These are phyloP conservation scores for Biston stratarius DNA, from an alignment of 2,888 invertebrate species.

Conservation along the genomic window DNA sequence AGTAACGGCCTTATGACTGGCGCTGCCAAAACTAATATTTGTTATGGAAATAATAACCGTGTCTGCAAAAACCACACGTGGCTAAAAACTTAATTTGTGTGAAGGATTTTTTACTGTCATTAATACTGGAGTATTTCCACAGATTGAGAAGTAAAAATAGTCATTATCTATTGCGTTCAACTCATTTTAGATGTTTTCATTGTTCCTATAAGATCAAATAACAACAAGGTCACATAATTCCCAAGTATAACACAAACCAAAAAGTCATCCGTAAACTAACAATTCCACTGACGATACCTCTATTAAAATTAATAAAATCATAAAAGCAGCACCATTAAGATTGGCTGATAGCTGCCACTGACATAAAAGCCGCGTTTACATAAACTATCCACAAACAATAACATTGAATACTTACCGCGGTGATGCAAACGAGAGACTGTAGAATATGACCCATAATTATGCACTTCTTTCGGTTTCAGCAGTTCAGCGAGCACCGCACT, in stretches of 20 bases:
- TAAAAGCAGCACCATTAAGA: conserved; percentile 29
- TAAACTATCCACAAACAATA: conserved; percentile 27
- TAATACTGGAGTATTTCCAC: conserved; percentile 21
- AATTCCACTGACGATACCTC: background rate
- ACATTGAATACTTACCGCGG: conserved; percentile 60
- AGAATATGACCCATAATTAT: conserved; percentile 66
- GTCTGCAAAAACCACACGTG: conserved; percentile 20
- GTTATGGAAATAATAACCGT: conserved; percentile 26
- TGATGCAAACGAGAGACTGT: conserved; percentile 60
- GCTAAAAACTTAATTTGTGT: conserved; percentile 35
- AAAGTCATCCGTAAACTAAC: background rate
- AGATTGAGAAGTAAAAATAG: conserved; percentile 15
- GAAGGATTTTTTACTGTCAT: conserved; percentile 34
- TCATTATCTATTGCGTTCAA: conserved; percentile 20
- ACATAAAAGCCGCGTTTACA: conserved; percentile 15
- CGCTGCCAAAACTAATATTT: conserved; percentile 28
- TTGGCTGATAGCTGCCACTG: conserved; percentile 14
- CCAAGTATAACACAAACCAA: background rate
- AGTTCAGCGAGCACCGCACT: conserved; percentile 51
- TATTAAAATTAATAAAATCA: conserved; percentile 27
- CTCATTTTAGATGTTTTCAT: conserved; percentile 7
- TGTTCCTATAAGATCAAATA: background rate
- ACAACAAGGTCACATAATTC: conserved; percentile 20
- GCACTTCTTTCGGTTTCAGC: conserved; percentile 38
- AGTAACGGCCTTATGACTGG: conserved; percentile 5